Base-by-base conservation (phyloP, 92 coral and sea anemone species). In the Parazoanthus swiftii region DNA sequence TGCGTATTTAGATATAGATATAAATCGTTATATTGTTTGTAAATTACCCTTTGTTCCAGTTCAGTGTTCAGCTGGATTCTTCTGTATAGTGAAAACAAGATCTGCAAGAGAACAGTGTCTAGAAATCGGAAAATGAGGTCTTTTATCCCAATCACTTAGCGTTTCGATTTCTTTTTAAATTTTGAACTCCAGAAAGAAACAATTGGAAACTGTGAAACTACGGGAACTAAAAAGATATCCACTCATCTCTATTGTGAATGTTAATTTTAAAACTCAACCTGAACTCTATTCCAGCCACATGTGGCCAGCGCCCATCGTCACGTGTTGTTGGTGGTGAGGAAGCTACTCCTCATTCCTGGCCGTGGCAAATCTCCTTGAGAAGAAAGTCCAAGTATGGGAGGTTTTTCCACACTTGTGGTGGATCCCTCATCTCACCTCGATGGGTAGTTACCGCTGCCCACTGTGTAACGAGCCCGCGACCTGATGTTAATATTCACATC, bases 371-470 rank as follows among this genome's bases (percentile, higher is more conserved):
- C 21, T 89, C 91, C 51, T 90, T 88, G 37, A 88, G 85, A 8
- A 70, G 63, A 38, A 44, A 87, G 54, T 35, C 89, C 81, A 54
- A 70, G 35, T 81, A 74, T 18, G 92, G 93, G 25, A 39, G 39
- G 6, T 94, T 88, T 14, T 33, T 11, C 25, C 93, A 92, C 38
- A 92, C 92, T 5, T 94, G 96, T 75, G 94, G 96, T 6, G 94
- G 96, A 29, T 88, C 96, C 3, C 89, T 94, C 74, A 81, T 94
- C 15, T 77, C 88, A 29, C 88, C 88, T 35, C 81, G 74, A 37
- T 90, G 92, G 88, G 86, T 94, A 38, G 88, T 94, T 6, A 94
- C 96, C 54, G 96, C 96, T 20, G 94, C 96, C 15, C 96, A 94
- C 82, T 94, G 96, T 80, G 90, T 92, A 15, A 92, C 93, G 81